Evolutionary conservation across 2,888 invertebrate genomes (phyloP), one percentile per base, ranked within the genome.

Genomic region (Venusia cambrica): DNA sequence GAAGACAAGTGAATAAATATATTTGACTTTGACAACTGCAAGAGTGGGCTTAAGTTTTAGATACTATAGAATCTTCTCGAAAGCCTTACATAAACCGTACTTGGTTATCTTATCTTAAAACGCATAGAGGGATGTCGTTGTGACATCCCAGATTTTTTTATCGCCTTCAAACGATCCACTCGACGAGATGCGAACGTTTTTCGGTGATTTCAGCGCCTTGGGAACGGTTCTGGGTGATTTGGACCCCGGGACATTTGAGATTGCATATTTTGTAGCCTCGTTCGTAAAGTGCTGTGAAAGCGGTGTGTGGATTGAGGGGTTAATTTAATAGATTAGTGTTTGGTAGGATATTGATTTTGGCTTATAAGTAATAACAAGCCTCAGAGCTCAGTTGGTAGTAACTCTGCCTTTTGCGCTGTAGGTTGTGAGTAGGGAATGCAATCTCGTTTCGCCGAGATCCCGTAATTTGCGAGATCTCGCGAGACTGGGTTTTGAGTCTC

Each of bases 141-240:
- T 55, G 52, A 54, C 57, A 50, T 46, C 54, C 60, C 52, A 60
- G 62, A 65, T 63, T 62, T 65, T 39, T 66, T 64, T 65, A 48
- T 48, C 48, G 39, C 24, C 41, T 26, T 44, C 36, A 34, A 39
- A 51, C 43, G 45, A 48, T 45, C 43, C 21, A 31, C 26, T 41
- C 24, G 31, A 24, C 26, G 10, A 33, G 40, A 47, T 47, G 36
- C 48, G 59, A 33, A 51, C 57, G 57, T 57, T 62, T 65, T 58
- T 57, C 56, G 57, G 66, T 60, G 61, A 62, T 63, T 61, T 57
- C 51, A 49, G 8, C 29, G 13, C 18, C 10, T 38, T 41, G 53
- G 5, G 38, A 39, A 34, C 38, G 34, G 30, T 35, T 33, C 26
- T 34, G 7, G 34, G 29, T 26, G 25, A 34, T 39, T 34, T 21